Evolutionary conservation across 2,888 invertebrate species (phyloP).

Genomic region (Charanyca ferruginea): DNA sequence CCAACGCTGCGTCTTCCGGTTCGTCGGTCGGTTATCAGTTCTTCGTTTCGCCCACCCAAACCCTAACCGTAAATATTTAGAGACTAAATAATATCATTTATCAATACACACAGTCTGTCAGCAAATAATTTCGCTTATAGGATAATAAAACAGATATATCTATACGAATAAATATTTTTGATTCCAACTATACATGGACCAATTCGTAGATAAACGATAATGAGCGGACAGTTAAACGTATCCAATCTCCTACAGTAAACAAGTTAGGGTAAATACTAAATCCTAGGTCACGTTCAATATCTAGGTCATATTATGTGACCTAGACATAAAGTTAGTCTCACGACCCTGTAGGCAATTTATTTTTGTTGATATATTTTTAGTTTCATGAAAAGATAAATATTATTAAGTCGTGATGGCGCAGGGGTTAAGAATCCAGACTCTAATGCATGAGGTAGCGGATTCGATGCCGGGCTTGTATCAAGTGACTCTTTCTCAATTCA

Average conservation of each 20-base stretch:
- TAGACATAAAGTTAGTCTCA: constrained; percentile 2
- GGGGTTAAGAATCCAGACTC: too few species aligned
- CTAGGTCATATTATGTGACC: constrained; percentile 30
- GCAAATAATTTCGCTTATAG: not conserved
- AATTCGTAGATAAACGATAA: constrained; percentile 34
- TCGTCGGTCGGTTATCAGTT: too few species aligned
- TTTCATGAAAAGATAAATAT: too few species aligned
- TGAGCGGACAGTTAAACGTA: constrained; percentile 43
- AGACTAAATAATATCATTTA: too few species aligned
- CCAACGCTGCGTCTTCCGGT: too few species aligned
- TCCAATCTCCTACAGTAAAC: constrained; percentile 42
- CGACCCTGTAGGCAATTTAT: not conserved
- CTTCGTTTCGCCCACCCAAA: too few species aligned
- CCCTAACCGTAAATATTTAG: too few species aligned
- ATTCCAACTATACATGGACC: constrained; percentile 20
- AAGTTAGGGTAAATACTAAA: constrained; percentile 45
- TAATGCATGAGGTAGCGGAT: too few species aligned
- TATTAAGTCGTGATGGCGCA: too few species aligned
- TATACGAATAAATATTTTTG: constrained; percentile 13
- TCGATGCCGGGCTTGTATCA: too few species aligned
- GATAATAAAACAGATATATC: too few species aligned
- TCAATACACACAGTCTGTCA: not conserved
- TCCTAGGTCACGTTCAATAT: constrained; percentile 29
- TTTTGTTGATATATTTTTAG: not conserved
- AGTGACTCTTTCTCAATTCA: too few species aligned